These are phyloP conservation scores for Drosophila navojoa DNA, from an alignment of 1,140 invertebrate genomes.

Conservation along the genomic window DNA sequence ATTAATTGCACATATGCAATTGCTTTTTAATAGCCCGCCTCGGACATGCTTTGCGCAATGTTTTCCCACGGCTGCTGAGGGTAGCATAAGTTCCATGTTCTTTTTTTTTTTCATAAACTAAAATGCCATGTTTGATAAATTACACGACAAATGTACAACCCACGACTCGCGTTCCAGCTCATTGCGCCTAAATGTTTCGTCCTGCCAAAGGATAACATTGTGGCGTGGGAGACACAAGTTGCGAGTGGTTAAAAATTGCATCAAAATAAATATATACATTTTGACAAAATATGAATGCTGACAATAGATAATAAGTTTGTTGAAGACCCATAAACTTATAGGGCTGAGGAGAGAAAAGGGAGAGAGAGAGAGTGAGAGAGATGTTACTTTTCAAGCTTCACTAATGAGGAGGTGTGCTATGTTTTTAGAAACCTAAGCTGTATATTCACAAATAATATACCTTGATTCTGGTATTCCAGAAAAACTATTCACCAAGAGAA, in stretches of 20 bases:
- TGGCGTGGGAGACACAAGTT: conserved; percentile 59
- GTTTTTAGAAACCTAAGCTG: too few species aligned
- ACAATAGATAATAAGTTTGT: background rate
- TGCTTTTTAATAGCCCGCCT: conserved; percentile 66
- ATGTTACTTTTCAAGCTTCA: too few species aligned
- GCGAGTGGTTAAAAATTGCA: background rate
- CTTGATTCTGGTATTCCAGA: too few species aligned
- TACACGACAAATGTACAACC: conserved; percentile 57
- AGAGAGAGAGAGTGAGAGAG: too few species aligned
- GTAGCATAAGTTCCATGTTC: conserved; percentile 13
- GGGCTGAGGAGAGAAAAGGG: background rate
- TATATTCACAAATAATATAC: background rate
- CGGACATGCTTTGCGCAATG: conserved; percentile 27
- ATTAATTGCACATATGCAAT: conserved; percentile 73
- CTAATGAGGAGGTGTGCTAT: too few species aligned
- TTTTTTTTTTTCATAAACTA: background rate
- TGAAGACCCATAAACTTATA: background rate
- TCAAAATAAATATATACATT: background rate
- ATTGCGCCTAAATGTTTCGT: conserved; percentile 67
- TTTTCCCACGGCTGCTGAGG: conserved; percentile 58
- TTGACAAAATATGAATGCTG: background rate
- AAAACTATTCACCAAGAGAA: too few species aligned
- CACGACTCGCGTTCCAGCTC: conserved; percentile 49
- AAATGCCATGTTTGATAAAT: conserved; percentile 54
- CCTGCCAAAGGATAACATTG: conserved; percentile 51